These are phyloP conservation scores for Nasonia longicornis DNA, from an alignment of 1,140 invertebrate species.

Conservation along the genomic window DNA sequence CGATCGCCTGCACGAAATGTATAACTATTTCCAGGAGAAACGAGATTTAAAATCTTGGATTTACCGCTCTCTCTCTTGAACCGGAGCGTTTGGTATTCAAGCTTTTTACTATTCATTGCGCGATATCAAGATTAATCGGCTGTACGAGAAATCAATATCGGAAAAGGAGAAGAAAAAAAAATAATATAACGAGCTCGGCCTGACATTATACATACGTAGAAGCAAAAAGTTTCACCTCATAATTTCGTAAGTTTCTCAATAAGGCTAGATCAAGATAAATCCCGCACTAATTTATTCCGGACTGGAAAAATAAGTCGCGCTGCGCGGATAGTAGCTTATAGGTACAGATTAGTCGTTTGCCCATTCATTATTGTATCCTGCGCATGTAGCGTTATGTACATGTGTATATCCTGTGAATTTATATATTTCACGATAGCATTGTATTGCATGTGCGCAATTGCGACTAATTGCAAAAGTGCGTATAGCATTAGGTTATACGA, in stretches of 20 bases:
- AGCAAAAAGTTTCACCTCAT: conserved; percentile 13
- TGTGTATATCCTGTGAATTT: not conserved
- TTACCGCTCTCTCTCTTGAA: not conserved
- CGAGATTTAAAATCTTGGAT: not conserved
- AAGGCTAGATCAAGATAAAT: conserved; percentile 28
- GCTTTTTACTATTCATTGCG: conserved; percentile 7
- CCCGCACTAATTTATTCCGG: not conserved
- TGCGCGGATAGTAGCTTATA: no score
- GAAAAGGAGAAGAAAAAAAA: not conserved
- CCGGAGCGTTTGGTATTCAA: not conserved
- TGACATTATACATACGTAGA: not conserved
- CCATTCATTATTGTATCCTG: not conserved
- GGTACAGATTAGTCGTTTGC: not conserved
- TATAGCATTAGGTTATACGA: no score
- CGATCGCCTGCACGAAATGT: not conserved
- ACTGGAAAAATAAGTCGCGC: not conserved
- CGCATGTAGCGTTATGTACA: not conserved
- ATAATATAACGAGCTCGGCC: not conserved
- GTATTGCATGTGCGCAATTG: no score
- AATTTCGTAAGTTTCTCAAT: conserved; percentile 29
- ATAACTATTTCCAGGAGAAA: not conserved
- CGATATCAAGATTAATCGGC: conserved; percentile 3
- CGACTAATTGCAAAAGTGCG: no score
- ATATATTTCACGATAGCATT: not conserved
- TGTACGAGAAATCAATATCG: not conserved